phyloP scores from a whole-genome alignment of 2,113 vertebrate species.

The Camelus bactrianus region DNA sequence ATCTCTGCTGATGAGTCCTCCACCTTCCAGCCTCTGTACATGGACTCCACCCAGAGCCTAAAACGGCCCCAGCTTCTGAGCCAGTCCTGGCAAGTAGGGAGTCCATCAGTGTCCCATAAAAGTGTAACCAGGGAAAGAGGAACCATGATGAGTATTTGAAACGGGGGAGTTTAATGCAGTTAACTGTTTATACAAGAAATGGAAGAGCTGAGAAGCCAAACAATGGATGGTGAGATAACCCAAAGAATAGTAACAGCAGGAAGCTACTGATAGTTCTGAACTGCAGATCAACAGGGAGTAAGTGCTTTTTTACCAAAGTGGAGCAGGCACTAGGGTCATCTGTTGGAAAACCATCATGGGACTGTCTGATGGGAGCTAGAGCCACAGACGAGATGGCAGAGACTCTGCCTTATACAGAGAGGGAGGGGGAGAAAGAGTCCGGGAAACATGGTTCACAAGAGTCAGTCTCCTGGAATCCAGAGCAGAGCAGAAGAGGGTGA shows the following conservation, averaged over 20 bases:
- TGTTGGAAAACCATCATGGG: neutral
- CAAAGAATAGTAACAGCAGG: neutral
- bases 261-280: neutral
- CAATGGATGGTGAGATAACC: neutral
- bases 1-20: neutral
- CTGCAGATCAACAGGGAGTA: neutral
- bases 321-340: neutral
- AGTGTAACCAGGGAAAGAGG: neutral
- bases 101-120: neutral
- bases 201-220: slow-evolving; percentile 23
- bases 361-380: neutral
- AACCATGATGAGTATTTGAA: neutral
- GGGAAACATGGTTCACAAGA: neutral
- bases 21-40: neutral
- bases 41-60: neutral
- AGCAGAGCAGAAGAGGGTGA: neutral
- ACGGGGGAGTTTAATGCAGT: neutral
- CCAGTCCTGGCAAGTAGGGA: neutral
- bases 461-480: neutral
- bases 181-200: neutral
- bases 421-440: too few species aligned
- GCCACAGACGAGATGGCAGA: neutral
- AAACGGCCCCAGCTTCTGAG: neutral
- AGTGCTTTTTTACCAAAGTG: neutral
- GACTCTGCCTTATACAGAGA: neutral